Evolutionary conservation across 2,113 vertebrate species (phyloP), one percentile per base, ranked within the genome.

Genomic region (Plecturocebus donacophilus): DNA sequence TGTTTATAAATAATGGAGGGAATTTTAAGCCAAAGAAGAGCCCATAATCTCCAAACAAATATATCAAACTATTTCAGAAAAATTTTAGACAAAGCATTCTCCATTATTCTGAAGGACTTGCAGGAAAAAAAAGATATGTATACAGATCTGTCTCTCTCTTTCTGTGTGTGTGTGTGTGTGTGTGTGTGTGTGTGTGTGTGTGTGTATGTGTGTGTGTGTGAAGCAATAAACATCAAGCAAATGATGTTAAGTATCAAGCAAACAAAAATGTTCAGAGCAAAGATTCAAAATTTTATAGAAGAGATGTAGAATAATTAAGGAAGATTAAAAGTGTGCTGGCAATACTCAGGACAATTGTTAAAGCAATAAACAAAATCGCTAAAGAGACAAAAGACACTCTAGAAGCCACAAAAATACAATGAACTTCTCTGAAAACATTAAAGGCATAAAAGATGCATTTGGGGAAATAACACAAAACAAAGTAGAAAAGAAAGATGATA

Each of bases 351-450:
- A 91, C 32, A 95, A 49, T 80, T 68, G 16, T 68, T 83, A 5
- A 35, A 83, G 32, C 66, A 40, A 94, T 38, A 94, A 85, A 81
- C 83, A 83, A 90, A 58, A 83, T 56, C 38, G 82, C 64, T 38
- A 27, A 90, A 35, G 56, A 86, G 17, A 89, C 30, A 23, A 58
- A 94, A 82, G 45, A 66, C 42, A 47, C 25, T 79, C 86, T 90
- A 52, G 42, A 93, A 87, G 71, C 47, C 88, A 54, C 19, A 58
- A 87, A 96, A 97, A 52, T 45, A 84, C 47, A 70, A 66, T 80
- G 42, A 70, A 54, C 23, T 87, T 89, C 64, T 81, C 93, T 91
- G 56, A 76, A 93, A 85, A 76, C n/a, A 61, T 66, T 42, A 89
- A 61, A 12, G 30, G 49, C 35, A 77, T 38, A 52, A 66, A 93